Conservation (phyloP, 2,113 vertebrate species). For the Hemibagrus wyckioides region DNA sequence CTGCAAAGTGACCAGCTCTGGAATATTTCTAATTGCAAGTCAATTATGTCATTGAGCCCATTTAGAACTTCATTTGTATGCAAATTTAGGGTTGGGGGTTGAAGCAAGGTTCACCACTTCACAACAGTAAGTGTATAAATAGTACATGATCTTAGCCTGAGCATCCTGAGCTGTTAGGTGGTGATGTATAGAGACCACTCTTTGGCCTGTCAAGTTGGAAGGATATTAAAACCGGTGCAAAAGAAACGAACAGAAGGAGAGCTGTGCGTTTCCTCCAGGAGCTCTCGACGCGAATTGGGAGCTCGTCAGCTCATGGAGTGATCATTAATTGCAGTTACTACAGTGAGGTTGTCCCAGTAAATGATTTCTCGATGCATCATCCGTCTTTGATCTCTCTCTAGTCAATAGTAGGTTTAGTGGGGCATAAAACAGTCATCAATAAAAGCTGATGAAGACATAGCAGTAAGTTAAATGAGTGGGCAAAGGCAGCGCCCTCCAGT, state of each 20-base stretch:
- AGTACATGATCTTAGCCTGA: constrained; percentile 53
- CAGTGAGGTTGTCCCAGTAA: constrained; percentile 68
- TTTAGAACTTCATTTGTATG: constrained; percentile 86
- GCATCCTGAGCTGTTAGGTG: constrained; percentile 47
- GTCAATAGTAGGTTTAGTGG: constrained; percentile 75
- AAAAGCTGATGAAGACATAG: constrained; percentile 58
- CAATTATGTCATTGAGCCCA: constrained; percentile 84
- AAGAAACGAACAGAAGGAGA: not conserved
- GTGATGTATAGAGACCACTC: not conserved
- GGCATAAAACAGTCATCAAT: constrained; percentile 70
- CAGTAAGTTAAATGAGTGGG: constrained; percentile 48
- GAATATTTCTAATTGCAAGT: constrained; percentile 83
- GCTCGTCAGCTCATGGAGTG: constrained; percentile 66
- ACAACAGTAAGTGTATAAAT: constrained; percentile 70
- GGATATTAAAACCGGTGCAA: not conserved
- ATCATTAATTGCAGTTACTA: constrained; percentile 66
- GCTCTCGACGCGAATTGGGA: constrained; percentile 27
- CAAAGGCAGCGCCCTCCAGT: constrained; percentile 46
- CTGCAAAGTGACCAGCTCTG: constrained; percentile 78
- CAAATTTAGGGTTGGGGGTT: constrained; percentile 69
- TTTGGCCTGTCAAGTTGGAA: constrained; percentile 1
- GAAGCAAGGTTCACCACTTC: constrained; percentile 58
- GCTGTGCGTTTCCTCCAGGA: not conserved
- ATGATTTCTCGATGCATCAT: constrained; percentile 76
- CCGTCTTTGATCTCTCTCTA: constrained; percentile 69